A percentile compares a stretch with the other conserved stretches of the same genome.
Conservation (phyloP, 2,888 invertebrate species). For the Agonopterix heracliana region DNA sequence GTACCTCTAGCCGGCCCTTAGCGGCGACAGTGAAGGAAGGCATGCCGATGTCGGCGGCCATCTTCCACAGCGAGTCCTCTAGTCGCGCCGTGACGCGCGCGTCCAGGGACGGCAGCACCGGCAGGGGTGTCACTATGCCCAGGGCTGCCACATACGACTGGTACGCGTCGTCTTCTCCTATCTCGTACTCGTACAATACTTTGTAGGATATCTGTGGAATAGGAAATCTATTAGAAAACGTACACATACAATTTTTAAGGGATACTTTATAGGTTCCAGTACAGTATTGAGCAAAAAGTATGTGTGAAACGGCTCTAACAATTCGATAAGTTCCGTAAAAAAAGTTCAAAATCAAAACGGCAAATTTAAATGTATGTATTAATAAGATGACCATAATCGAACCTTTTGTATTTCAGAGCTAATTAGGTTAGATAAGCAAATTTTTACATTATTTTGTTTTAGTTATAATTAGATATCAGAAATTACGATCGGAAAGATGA, state of each 20-base stretch:
- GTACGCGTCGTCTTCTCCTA: conserved; percentile 63
- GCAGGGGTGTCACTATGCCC: conserved; percentile 55
- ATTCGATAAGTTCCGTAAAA: too few species aligned
- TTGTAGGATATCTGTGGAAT: conserved; percentile 57
- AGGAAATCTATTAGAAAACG: not conserved
- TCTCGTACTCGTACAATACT: conserved; percentile 54
- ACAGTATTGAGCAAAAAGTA: not conserved
- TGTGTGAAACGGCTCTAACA: too few species aligned
- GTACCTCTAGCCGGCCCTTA: conserved; percentile 56
- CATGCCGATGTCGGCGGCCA: conserved; percentile 61
- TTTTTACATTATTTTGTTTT: too few species aligned
- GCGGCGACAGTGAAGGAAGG: conserved; percentile 62
- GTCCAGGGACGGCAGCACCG: conserved; percentile 53
- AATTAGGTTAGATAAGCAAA: too few species aligned
- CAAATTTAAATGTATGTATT: too few species aligned
- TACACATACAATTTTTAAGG: not conserved
- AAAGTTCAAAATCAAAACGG: too few species aligned
- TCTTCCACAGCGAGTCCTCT: conserved; percentile 62
- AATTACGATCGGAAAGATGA: too few species aligned
- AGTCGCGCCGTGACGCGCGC: conserved; percentile 47
- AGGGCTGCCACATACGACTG: conserved; percentile 52
- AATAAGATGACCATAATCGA: too few species aligned
- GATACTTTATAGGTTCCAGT: not conserved
- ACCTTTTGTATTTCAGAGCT: too few species aligned
- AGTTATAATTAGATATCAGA: too few species aligned